Percentiles rank a stretch among this genome's conserved stretches.
Evolutionary conservation across 2,113 vertebrate genomes (phyloP).

Genomic region (Syngnathus scovelli): DNA sequence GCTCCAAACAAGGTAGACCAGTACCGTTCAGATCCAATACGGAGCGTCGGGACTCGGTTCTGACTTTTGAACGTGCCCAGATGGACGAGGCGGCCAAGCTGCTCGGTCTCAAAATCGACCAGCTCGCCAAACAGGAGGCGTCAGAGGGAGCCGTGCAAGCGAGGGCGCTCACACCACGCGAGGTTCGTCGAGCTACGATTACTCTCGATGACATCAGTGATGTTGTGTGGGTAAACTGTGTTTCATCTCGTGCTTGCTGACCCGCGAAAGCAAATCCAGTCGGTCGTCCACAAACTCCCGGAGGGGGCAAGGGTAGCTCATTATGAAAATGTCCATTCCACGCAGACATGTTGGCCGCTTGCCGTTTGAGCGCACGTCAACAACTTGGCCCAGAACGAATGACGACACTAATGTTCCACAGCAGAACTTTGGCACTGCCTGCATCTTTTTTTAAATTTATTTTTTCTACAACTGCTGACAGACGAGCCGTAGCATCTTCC

Average conservation of each 20-base stretch:
- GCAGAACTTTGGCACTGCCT: neutral
- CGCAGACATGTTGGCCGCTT: slow-evolving; percentile 16
- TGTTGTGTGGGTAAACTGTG: slow-evolving; percentile 5
- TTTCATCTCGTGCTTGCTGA: slow-evolving; percentile 20
- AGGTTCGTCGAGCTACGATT: slow-evolving; percentile 65
- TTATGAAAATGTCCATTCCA: slow-evolving; percentile 43
- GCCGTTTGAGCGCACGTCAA: slow-evolving; percentile 26
- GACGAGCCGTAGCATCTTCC: slow-evolving; percentile 27
- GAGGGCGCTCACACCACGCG: slow-evolving; percentile 72
- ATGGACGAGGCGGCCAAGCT: slow-evolving; percentile 79
- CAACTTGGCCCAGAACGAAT: neutral
- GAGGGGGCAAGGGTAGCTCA: slow-evolving; percentile 14
- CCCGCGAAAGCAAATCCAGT: slow-evolving; percentile 30
- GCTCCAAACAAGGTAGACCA: slow-evolving; percentile 46
- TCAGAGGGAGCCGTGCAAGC: slow-evolving; percentile 61
- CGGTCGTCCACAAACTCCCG: neutral
- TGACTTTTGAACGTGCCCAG: slow-evolving; percentile 31
- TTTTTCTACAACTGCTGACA: neutral
- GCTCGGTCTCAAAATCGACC: slow-evolving; percentile 81
- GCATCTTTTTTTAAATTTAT: neutral
- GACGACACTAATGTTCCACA: neutral
- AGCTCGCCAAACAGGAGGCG: slow-evolving; percentile 70
- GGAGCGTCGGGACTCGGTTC: neutral
- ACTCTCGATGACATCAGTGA: too few species aligned
- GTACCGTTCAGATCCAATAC: neutral